phyloP scores from a whole-genome alignment of 1,140 invertebrate species.

The Tetramorium parvispinum region DNA sequence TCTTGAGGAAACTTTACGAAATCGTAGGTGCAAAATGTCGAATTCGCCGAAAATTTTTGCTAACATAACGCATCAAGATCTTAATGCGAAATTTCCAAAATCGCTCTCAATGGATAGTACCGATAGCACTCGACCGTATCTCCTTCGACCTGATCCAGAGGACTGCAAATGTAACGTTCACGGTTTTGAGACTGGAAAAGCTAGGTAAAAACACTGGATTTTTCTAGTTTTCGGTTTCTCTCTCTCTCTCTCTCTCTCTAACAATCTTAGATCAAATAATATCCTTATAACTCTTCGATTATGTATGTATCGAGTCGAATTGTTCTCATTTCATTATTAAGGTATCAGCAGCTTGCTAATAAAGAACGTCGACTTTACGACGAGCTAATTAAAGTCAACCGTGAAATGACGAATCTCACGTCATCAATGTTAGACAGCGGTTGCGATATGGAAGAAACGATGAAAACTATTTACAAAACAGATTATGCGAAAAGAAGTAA shows the following conservation, averaged over 20 bases:
- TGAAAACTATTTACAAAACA: constrained; percentile 87
- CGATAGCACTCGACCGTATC: constrained; percentile 78
- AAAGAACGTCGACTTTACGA: constrained; percentile 86
- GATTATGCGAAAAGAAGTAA: constrained; percentile 87
- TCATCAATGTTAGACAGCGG: constrained; percentile 87
- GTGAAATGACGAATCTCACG: constrained; percentile 86
- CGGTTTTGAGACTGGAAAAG: constrained; percentile 59
- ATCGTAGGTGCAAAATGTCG: constrained; percentile 57
- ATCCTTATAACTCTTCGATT: no score
- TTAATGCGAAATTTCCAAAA: constrained; percentile 85
- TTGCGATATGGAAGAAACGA: constrained; percentile 87
- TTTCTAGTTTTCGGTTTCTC: background rate
- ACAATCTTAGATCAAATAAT: no score
- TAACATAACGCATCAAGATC: constrained; percentile 85
- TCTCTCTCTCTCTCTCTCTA: no score
- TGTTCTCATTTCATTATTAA: constrained; percentile 54
- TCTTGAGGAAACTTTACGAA: constrained; percentile 19
- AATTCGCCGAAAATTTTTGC: constrained; percentile 80
- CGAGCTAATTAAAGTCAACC: constrained; percentile 85
- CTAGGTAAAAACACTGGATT: constrained; percentile 51
- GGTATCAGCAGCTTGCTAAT: constrained; percentile 87
- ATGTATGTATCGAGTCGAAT: background rate
- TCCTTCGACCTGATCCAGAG: constrained; percentile 58
- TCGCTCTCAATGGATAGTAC: constrained; percentile 54
- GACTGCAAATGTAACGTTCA: constrained; percentile 73